A percentile compares a stretch with the other conserved stretches of the same genome.
phyloP scores from a whole-genome alignment of 30 jellyfish, hydroid and myxozoan genomes.

The Aurelia aurita region DNA sequence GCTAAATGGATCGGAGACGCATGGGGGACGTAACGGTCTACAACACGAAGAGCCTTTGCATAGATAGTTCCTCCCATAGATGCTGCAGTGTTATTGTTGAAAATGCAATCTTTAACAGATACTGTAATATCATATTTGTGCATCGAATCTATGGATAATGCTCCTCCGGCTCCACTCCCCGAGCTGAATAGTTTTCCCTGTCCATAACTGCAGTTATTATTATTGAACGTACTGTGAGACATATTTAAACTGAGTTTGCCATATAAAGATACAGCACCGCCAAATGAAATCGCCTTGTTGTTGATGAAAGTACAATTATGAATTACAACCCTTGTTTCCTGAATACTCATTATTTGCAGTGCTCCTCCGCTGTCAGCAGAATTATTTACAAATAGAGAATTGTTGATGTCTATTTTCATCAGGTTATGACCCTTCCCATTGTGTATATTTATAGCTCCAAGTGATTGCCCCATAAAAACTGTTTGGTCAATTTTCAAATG shows the following conservation, averaged over 20 bases:
- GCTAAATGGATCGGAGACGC: not conserved
- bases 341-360: conserved; percentile 1
- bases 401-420: not conserved
- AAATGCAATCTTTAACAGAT: not conserved
- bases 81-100: conserved; percentile 10
- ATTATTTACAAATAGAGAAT: conserved; percentile 2
- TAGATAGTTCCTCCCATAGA: conserved; percentile 41
- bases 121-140: not conserved
- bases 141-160: conserved; percentile 32
- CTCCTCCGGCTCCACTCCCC: conserved; percentile 48
- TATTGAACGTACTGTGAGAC: not conserved
- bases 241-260: not conserved
- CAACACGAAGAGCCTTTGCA: conserved; percentile 13
- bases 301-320: conserved; percentile 14
- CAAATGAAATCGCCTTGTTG: conserved; percentile 31
- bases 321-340: not conserved
- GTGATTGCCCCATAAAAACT: conserved; percentile 2
- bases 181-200: not conserved
- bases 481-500: not conserved
- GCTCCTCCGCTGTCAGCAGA: conserved; percentile 40
- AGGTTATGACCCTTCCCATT: not conserved
- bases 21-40: not conserved
- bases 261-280: conserved; percentile 44
- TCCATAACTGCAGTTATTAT: conserved; percentile 10
- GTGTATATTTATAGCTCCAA: conserved; percentile 10